phyloP scores from a whole-genome alignment of 2,113 vertebrate species.

The Plotosus lineatus region DNA sequence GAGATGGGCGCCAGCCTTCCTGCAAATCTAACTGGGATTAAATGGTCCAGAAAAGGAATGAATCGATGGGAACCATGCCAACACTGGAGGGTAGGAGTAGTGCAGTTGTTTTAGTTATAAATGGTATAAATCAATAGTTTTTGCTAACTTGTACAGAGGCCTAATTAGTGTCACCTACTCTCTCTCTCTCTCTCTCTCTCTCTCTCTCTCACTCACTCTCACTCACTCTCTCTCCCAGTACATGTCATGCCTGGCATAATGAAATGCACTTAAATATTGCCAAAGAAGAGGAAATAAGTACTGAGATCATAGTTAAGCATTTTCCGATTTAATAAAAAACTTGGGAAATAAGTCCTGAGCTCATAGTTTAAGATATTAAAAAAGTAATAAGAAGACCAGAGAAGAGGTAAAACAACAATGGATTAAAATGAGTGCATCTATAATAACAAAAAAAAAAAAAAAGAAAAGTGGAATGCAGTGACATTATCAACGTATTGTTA shows the following conservation, averaged over 20 bases:
- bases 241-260: not conserved
- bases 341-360: not conserved
- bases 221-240: not conserved
- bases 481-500: too few relatives aligned
- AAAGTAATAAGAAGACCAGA: too few relatives aligned
- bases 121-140: not conserved
- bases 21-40: too few relatives aligned
- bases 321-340: not conserved
- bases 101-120: not conserved
- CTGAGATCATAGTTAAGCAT: slow-evolving; percentile 3
- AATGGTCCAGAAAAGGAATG: too few relatives aligned
- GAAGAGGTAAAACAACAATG: not conserved
- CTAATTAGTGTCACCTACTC: not conserved
- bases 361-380: not conserved
- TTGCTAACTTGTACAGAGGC: not conserved
- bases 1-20: too few relatives aligned
- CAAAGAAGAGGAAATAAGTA: not conserved
- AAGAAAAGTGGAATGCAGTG: not conserved
- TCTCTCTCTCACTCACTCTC: not conserved
- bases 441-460: not conserved
- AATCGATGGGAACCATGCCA: not conserved
- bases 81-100: not conserved
- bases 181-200: not conserved
- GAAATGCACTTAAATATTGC: not conserved
- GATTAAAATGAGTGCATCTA: not conserved